Percentiles rank a stretch among this genome's conserved stretches.
These are phyloP conservation scores for Parnassius apollo DNA, from an alignment of 2,888 invertebrate genomes.

Conservation along the genomic window DNA sequence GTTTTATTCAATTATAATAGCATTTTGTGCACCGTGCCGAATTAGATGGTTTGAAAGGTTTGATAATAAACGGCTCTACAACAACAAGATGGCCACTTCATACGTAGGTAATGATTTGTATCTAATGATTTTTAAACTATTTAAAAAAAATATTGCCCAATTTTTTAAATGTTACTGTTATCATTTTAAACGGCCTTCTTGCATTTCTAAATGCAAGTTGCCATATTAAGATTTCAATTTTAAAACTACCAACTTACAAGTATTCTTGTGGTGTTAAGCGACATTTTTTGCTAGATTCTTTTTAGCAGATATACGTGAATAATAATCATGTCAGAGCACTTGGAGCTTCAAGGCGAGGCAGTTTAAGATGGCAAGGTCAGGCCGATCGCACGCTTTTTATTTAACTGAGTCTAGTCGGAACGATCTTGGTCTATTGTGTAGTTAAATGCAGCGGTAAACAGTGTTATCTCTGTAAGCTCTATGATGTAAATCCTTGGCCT, in stretches of 20 bases:
- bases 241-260: background rate
- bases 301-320: slow-evolving; percentile 2
- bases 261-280: background rate
- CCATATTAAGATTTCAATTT: background rate
- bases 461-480: no score
- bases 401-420: slow-evolving; percentile 3
- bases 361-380: slow-evolving; percentile 19
- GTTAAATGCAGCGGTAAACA: background rate
- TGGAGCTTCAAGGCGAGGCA: slow-evolving; percentile 18
- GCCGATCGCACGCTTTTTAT: slow-evolving; percentile 18
- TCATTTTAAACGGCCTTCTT: no score
- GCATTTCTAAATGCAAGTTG: no score
- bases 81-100: background rate
- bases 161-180: no score
- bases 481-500: no score
- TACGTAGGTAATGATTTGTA: background rate
- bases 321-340: slow-evolving; percentile 16
- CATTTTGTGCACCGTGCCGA: no score
- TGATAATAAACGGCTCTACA: no score
- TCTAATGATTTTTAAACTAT: background rate
- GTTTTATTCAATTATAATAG: no score
- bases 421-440: slow-evolving; percentile 12
- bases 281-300: background rate
- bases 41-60: no score
- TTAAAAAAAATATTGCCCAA: no score